A percentile compares a stretch with the other conserved stretches of the same genome.
phyloP scores from a whole-genome alignment of 2,888 invertebrate genomes.

The Gymnosoma rotundatum region DNA sequence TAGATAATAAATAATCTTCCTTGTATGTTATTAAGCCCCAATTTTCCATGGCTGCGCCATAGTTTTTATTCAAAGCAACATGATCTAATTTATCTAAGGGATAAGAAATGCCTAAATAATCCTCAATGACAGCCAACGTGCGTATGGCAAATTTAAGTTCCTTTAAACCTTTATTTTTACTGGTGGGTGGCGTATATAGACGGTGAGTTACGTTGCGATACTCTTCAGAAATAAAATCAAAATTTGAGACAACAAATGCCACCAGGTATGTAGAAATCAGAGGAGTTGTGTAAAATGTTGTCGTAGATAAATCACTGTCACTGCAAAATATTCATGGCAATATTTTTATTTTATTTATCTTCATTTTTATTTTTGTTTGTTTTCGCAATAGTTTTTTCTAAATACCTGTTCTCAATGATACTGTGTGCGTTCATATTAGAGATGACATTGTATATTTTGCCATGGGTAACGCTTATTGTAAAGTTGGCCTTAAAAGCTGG shows the following conservation, averaged over 20 bases:
- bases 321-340: constrained; percentile 33
- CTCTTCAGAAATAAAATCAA: constrained; percentile 80
- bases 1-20: constrained; percentile 74
- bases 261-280: constrained; percentile 91
- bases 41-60: constrained; percentile 95
- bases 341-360: neutral
- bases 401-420: constrained; percentile 73
- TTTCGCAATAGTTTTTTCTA: neutral
- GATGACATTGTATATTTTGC: constrained; percentile 79
- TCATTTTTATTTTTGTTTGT: neutral
- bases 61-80: constrained; percentile 92
- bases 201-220: constrained; percentile 80
- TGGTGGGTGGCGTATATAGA: constrained; percentile 76
- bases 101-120: constrained; percentile 89
- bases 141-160: constrained; percentile 77
- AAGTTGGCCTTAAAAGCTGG: constrained; percentile 88
- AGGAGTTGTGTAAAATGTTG: constrained; percentile 83
- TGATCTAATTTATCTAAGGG: constrained; percentile 92
- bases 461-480: constrained; percentile 85
- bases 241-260: constrained; percentile 90
- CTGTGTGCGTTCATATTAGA: constrained; percentile 80
- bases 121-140: constrained; percentile 82
- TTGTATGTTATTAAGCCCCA: constrained; percentile 93
- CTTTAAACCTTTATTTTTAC: constrained; percentile 73
- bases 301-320: constrained; percentile 74